phyloP scores from a whole-genome alignment of 2,888 invertebrate species.

The Drosophila nigricruria region DNA sequence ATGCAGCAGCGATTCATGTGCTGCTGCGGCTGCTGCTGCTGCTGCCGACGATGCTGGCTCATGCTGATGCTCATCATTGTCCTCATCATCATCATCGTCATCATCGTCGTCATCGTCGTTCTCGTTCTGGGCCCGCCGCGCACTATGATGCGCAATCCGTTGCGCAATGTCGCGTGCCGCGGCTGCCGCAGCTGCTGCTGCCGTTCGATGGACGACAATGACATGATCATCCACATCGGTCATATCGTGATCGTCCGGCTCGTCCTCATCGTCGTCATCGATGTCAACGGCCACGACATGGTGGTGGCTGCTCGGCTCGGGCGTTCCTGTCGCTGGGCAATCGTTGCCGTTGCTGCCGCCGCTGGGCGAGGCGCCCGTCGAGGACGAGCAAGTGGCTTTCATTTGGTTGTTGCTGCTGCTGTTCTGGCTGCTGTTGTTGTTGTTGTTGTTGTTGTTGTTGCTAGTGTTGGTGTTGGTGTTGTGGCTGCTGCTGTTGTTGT shows the following conservation, averaged over 20 bases:
- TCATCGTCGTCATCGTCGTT: conserved; percentile 59
- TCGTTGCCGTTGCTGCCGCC: conserved; percentile 69
- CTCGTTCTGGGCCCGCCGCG: conserved; percentile 51
- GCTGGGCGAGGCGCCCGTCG: conserved; percentile 46
- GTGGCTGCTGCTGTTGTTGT: conserved; percentile 38
- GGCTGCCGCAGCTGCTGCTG: conserved; percentile 55
- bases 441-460: conserved; percentile 51
- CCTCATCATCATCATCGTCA: conserved; percentile 60
- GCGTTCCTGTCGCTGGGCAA: conserved; percentile 23
- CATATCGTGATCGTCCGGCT: conserved; percentile 46
- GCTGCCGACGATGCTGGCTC: conserved; percentile 33
- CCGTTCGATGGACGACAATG: conserved; percentile 53
- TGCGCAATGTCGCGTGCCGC: conserved; percentile 69
- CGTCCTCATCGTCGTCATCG: conserved; percentile 42
- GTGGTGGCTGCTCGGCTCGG: conserved; percentile 47
- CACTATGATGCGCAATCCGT: conserved; percentile 58
- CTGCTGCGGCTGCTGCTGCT: conserved; percentile 50
- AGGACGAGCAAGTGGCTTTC: conserved; percentile 54
- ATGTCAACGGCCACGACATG: conserved; percentile 55
- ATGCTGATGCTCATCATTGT: conserved; percentile 24
- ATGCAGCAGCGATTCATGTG: conserved; percentile 46
- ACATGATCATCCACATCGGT: conserved; percentile 52
- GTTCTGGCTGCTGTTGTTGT: conserved; percentile 9
- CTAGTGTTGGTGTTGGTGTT: conserved; percentile 37
- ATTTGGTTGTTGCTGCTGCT: conserved; percentile 67